Percentiles rank a stretch among this genome's conserved stretches.
Evolutionary conservation across 2,113 vertebrate species (phyloP).

Genomic region (Apteryx mantelli): DNA sequence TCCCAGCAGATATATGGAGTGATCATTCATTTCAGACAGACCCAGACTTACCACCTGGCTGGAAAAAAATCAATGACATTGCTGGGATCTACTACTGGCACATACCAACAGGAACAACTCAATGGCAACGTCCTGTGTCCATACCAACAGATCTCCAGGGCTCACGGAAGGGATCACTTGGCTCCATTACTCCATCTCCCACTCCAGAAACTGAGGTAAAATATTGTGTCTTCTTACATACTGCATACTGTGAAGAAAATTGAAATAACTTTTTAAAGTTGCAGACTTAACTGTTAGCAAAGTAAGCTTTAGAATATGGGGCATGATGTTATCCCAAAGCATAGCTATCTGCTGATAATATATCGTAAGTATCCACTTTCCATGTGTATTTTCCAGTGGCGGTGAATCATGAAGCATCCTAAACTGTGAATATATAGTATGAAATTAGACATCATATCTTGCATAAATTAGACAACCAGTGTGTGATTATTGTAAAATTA

Average conservation of each 20-base stretch:
- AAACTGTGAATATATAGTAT: background rate
- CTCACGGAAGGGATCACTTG: conserved; percentile 85
- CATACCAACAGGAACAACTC: conserved; percentile 91
- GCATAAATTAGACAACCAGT: background rate
- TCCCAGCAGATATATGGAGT: conserved; percentile 88
- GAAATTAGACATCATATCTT: background rate
- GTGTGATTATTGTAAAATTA: conserved; percentile 21
- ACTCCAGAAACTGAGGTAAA: conserved; percentile 93
- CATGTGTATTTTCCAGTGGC: background rate
- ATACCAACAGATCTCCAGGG: conserved; percentile 76
- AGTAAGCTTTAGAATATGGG: background rate
- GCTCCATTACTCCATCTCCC: conserved; percentile 91
- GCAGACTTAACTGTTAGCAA: background rate
- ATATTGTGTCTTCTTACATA: background rate
- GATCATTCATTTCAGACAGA: conserved; percentile 95
- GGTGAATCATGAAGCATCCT: background rate
- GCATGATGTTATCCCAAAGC: background rate
- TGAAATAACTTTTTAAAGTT: conserved; percentile 21
- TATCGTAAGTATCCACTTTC: background rate
- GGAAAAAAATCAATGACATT: conserved; percentile 90
- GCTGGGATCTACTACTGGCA: conserved; percentile 97
- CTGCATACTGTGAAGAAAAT: background rate
- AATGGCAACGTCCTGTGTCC: conserved; percentile 88
- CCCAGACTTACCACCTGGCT: conserved; percentile 92
- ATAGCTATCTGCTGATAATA: background rate